Evolutionary conservation across 2,113 vertebrate species (phyloP), one percentile per base, ranked within the genome.

Genomic region (Vulpes vulpes): DNA sequence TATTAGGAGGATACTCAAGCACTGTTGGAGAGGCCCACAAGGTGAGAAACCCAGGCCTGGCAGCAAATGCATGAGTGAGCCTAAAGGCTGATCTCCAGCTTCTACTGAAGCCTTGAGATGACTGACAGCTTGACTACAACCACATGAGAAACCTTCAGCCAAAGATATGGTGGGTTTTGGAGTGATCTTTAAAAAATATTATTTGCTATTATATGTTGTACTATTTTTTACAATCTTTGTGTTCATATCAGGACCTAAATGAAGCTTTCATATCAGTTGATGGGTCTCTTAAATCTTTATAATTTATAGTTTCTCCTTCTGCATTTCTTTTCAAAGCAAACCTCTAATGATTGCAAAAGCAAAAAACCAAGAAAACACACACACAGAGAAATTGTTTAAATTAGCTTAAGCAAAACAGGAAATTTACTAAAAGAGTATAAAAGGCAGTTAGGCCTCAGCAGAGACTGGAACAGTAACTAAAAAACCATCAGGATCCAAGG

Each of bases 351-450:
- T 64, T 87, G 2, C 19, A 91, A 76, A 35, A 35, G 2, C 67
- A 69, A 69, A 69, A 69, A 67, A n/a, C 65, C 30, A 67, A 69
- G 20, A 59, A 59, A 59, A 59, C 32, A 55, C 78, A 55, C 71
- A 23, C 71, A 67, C 32, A 76, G 55, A 51, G 93, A 89, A 53
- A 3, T 57, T 57, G 6, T 27, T 94, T 65, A 89, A 80, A 89
- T 67, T 7, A 60, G 35, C 64, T 67, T 74, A 74, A 51, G 43
- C 94, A 86, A 92, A 94, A 87, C 5, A 73, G 43, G 15, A 91
- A n/a, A 95, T 90, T 17, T 22, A 73, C 89, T 86, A 65, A 76
- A 94, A 94, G 53, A 43, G 4, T 38, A n/a, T 23, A 89, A 80
- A 80, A 5, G 14, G 30, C 43, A 88, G 62, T 11, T 89, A 73